phyloP scores from a whole-genome alignment of 2,797 vertebrate species.

The Australoheros facetus region DNA sequence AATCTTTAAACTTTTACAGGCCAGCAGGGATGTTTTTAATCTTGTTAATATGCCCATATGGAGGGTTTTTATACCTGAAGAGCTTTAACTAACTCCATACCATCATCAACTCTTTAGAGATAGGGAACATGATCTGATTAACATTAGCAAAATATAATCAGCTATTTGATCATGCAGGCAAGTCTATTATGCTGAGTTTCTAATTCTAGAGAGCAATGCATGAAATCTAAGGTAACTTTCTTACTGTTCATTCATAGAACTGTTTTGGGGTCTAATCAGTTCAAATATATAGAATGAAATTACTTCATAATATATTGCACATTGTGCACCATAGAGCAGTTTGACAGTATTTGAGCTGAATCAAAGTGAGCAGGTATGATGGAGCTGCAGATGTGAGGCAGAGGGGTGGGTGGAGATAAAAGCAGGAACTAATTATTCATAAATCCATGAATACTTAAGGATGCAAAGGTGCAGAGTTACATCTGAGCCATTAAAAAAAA shows the following conservation, averaged over 20 bases:
- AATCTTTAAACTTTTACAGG: neutral
- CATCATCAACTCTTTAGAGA: fast-evolving
- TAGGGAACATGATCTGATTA: fast-evolving
- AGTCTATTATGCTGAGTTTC: too few species aligned
- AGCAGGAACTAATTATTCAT: slow-evolving; percentile 9
- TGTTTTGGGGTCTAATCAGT: neutral
- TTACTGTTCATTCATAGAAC: neutral
- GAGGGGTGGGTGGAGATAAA: slow-evolving; percentile 10
- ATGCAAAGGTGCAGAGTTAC: slow-evolving; percentile 1
- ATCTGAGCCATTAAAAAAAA: neutral
- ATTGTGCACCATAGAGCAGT: neutral
- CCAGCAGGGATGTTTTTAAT: neutral
- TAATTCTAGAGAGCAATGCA: too few species aligned
- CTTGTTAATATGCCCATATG: neutral
- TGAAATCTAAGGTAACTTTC: neutral
- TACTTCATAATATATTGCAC: neutral
- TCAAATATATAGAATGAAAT: fast-evolving
- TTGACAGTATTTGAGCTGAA: neutral
- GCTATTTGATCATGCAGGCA: neutral
- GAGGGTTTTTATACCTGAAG: too few species aligned
- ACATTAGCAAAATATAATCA: neutral
- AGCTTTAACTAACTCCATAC: too few species aligned
- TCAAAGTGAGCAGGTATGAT: neutral
- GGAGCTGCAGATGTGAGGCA: slow-evolving; percentile 5
- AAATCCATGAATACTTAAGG: neutral